Percentiles rank a stretch among this genome's conserved stretches.
phyloP scores from a whole-genome alignment of 2,797 vertebrate genomes.

The Momotus momota region DNA sequence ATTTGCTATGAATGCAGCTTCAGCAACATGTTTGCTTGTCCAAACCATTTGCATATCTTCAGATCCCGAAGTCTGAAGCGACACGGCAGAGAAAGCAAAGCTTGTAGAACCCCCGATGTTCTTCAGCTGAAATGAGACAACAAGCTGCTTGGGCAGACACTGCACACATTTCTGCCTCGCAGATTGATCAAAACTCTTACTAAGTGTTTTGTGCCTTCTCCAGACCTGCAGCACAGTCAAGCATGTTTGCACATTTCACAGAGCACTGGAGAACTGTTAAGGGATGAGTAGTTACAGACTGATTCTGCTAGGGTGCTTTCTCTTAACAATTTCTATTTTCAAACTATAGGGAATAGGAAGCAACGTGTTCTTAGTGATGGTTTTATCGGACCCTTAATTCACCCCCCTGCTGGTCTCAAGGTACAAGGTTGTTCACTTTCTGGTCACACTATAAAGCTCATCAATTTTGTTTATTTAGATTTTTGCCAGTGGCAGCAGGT shows the following conservation, averaged over 20 bases:
- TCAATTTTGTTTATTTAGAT: neutral
- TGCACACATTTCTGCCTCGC: neutral
- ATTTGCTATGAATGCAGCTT: neutral
- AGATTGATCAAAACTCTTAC: neutral
- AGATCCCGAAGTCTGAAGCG: neutral
- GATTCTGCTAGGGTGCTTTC: neutral
- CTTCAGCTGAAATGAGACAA: conserved; percentile 9
- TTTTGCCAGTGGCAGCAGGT: neutral
- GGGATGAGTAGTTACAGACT: neutral
- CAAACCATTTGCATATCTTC: neutral
- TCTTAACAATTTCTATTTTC: neutral
- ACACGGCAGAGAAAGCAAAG: neutral
- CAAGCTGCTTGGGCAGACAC: neutral
- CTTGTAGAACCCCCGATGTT: neutral
- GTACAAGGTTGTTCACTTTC: neutral
- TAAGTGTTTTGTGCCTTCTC: neutral
- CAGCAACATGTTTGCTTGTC: conserved; percentile 37
- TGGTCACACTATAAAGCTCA: neutral
- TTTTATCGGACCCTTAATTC: neutral
- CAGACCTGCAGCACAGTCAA: neutral
- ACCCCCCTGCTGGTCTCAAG: neutral
- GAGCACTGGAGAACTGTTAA: neutral
- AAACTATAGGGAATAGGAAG: neutral
- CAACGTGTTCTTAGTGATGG: neutral
- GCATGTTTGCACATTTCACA: neutral